Evolutionary conservation across 2,888 invertebrate genomes (phyloP), one percentile per base, ranked within the genome.

Genomic region (Lampropteryx suffumata): DNA sequence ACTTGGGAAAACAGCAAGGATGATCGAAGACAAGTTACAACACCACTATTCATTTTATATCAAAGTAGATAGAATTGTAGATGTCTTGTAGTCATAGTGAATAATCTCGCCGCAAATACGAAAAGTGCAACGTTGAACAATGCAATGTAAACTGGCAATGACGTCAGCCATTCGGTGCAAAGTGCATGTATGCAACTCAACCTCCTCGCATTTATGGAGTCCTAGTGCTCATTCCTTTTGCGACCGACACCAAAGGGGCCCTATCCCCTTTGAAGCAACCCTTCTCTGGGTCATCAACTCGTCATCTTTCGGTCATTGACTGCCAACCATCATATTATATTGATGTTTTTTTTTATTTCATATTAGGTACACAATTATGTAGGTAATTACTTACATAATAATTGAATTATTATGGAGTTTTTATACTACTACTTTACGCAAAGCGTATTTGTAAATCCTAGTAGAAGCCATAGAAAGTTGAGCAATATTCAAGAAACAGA

Each of bases 101-200:
- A 57, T 63, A 63, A 64, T 50, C 67, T 59, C 60, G 59, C 51
- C 51, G 66, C 62, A 66, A 68, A 78, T 71, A 71, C 74, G 67
- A 77, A 79, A 77, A 78, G 56, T 79, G 76, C 79, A 84, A 68
- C 65, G 65, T 75, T 76, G 77, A 86, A 88, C 88, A 89, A 88
- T 88, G 82, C 88, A 78, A 65, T 69, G 71, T 73, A 73, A 79
- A 78, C 74, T 60, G 71, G 61, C 39, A 35, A 32, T 86, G 84
- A 85, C 89, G 87, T 88, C 87, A 89, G 67, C 71, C 79, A 79
- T 84, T 86, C 87, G 81, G 88, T 89, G 90, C 89, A 90, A 88
- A 89, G 90, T 90, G 90, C 89, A 89, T 86, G 82, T 75, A 85
- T 87, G 87, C 87, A 88, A 74, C 74, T 44, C 71, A 74, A 83